Evolutionary conservation across 2,113 vertebrate genomes (phyloP).

Genomic region (Sebastes schlegelii): DNA sequence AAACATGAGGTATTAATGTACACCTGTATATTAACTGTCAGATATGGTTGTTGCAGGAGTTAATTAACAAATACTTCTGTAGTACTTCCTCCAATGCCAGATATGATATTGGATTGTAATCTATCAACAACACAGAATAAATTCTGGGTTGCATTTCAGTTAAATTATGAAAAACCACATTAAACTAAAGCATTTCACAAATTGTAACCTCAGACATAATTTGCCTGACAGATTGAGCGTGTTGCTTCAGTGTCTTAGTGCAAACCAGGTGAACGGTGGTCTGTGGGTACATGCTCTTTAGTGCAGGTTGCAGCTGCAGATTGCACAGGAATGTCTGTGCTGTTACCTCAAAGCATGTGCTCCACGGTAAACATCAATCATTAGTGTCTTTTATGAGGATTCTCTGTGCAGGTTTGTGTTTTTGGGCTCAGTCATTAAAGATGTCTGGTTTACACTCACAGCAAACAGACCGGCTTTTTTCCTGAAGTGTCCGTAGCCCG

Average conservation of each 20-base stretch:
- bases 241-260: background rate
- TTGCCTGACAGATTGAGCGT: background rate
- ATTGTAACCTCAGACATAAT: background rate
- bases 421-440: slow-evolving; percentile 67
- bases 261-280: background rate
- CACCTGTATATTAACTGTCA: background rate
- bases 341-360: slow-evolving; percentile 57
- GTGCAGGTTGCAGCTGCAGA: slow-evolving; percentile 61
- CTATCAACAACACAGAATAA: background rate
- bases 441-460: slow-evolving; percentile 63
- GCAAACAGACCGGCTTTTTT: slow-evolving; percentile 31
- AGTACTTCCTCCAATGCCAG: background rate
- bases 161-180: background rate
- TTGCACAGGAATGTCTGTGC: slow-evolving; percentile 53
- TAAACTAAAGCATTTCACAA: background rate
- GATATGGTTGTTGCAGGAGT: background rate
- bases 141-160: background rate
- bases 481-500: slow-evolving; percentile 22
- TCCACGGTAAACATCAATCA: slow-evolving; percentile 72
- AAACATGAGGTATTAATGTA: background rate
- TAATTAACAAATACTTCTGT: background rate
- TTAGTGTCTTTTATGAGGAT: slow-evolving; percentile 74
- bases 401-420: slow-evolving; percentile 58
- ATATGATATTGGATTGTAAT: background rate
- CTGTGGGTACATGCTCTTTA: slow-evolving; percentile 7